A percentile compares a stretch with the other conserved stretches of the same genome.
These are phyloP conservation scores for Edolisoma coerulescens DNA, from an alignment of 2,113 vertebrate species.

Conservation along the genomic window DNA sequence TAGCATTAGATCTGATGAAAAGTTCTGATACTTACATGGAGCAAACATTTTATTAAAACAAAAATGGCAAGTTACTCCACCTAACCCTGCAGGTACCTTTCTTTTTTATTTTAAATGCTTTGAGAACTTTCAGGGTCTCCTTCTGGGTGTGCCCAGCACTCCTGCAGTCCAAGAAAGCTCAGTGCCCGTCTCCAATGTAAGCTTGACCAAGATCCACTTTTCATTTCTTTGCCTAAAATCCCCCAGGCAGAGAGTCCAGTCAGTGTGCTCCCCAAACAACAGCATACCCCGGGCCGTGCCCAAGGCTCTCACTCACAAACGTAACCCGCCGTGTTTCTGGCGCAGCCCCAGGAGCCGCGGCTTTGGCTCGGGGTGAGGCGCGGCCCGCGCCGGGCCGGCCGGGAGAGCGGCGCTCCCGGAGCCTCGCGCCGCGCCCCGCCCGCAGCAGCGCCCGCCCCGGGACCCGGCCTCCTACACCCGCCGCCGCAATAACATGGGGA, in stretches of 20 bases:
- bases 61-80: not conserved
- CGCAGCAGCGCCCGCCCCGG: no score
- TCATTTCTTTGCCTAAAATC: not conserved
- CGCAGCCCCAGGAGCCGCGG: not conserved
- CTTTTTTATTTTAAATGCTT: not conserved
- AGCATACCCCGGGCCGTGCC: rapidly evolving
- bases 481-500: not conserved
- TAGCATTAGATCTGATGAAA: not conserved
- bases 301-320: not conserved
- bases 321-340: not conserved
- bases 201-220: not conserved
- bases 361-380: not conserved
- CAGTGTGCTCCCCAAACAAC: no score
- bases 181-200: not conserved
- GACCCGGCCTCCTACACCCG: no score
- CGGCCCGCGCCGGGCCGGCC: not conserved
- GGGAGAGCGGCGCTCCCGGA: no score
- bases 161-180: not conserved
- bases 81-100: conserved; percentile 22
- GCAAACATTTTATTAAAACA: not conserved
- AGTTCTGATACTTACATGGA: not conserved
- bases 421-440: no score
- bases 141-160: not conserved
- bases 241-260: not conserved
- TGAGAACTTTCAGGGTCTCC: not conserved